Evolutionary conservation across 2,888 invertebrate genomes (phyloP).

Genomic region (Nysson spinosus): DNA sequence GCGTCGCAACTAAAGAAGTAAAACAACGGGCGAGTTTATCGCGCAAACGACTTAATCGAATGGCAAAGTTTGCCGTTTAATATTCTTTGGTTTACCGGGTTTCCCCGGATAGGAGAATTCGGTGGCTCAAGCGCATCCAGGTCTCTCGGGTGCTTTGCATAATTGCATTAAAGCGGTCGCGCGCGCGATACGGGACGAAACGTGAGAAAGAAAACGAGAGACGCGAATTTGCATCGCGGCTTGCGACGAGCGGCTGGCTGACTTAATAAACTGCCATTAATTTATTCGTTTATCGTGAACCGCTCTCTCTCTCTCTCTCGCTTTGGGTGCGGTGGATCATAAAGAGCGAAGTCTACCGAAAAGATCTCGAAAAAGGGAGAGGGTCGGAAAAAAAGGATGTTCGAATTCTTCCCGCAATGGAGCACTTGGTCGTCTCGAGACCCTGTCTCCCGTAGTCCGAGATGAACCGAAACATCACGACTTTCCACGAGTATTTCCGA

Average conservation of each 20-base stretch:
- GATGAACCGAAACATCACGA: constrained; percentile 27
- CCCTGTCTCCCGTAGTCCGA: constrained; percentile 4
- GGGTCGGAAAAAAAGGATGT: constrained; percentile 20
- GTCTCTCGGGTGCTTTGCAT: no score
- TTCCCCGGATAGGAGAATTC: no score
- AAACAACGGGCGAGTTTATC: no score
- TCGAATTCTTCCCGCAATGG: constrained; percentile 51
- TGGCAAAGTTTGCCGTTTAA: no score
- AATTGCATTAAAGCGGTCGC: neutral
- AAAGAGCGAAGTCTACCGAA: neutral
- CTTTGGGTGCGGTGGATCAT: neutral
- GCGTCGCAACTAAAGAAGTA: no score
- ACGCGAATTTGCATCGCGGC: constrained; percentile 22
- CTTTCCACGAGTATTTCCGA: constrained; percentile 11
- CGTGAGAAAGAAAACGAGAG: neutral
- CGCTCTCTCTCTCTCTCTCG: no score
- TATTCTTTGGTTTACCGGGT: no score
- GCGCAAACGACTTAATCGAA: no score
- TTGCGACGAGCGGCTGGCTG: constrained; percentile 2
- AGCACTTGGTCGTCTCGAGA: constrained; percentile 27
- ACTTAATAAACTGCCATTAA: constrained; percentile 39
- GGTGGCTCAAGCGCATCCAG: no score
- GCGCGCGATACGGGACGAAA: neutral
- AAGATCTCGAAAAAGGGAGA: neutral
- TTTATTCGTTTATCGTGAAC: constrained; percentile 28